Evolutionary conservation across 2,113 vertebrate species (phyloP).

Genomic region (Anarhynchus alexandrinus): DNA sequence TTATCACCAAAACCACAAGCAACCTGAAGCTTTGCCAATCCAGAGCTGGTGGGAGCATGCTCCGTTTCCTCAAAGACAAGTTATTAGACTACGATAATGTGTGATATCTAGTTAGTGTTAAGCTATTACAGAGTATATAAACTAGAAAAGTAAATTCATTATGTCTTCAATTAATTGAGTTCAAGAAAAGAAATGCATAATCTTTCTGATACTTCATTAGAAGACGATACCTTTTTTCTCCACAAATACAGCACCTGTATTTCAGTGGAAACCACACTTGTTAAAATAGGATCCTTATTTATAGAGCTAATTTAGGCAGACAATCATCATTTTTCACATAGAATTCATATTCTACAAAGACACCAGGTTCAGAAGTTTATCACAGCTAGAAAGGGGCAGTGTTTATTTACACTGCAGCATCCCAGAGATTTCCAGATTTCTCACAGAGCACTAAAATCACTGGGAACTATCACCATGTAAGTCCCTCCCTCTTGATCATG

Average conservation of each 20-base stretch:
- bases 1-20: background rate
- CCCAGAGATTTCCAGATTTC: background rate
- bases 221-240: background rate
- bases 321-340: background rate
- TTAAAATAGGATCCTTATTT: background rate
- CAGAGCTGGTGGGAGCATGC: background rate
- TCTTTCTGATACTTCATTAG: background rate
- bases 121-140: background rate
- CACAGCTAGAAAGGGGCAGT: background rate
- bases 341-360: background rate
- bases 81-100: background rate
- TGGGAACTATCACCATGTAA: background rate
- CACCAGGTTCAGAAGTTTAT: background rate
- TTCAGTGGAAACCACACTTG: background rate
- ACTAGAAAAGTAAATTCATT: background rate
- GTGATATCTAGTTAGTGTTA: background rate
- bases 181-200: background rate
- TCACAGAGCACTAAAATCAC: background rate
- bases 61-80: background rate
- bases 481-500: background rate
- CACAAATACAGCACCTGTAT: background rate
- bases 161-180: background rate
- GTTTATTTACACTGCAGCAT: background rate
- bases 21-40: background rate
- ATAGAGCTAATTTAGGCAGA: background rate